Evolutionary conservation across 2,113 vertebrate genomes (phyloP).

Genomic region (Labrus mixtus): DNA sequence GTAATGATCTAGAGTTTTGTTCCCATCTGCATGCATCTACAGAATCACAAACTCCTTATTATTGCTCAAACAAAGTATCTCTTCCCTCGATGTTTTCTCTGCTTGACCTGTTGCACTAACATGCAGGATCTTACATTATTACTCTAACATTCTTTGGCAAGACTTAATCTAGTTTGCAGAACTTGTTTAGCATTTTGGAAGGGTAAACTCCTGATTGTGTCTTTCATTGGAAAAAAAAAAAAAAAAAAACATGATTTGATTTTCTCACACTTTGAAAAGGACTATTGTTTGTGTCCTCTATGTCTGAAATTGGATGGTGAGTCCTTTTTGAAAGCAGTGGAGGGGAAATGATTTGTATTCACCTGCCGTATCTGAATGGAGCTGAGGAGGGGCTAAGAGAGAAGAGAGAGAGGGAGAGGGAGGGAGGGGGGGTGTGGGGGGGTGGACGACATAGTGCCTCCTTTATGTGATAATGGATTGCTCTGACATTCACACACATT

Average conservation of each 20-base stretch:
- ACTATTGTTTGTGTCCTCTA: slow-evolving; percentile 78
- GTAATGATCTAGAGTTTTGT: too few relatives aligned
- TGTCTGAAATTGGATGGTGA: slow-evolving; percentile 78
- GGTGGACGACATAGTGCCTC: slow-evolving; percentile 66
- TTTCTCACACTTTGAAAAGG: slow-evolving; percentile 83
- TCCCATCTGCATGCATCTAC: too few relatives aligned
- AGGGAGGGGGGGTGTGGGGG: too few relatives aligned
- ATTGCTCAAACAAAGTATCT: background rate
- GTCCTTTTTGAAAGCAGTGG: slow-evolving; percentile 77
- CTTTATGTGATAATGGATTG: slow-evolving; percentile 80
- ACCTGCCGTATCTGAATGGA: slow-evolving; percentile 83
- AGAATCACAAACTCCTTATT: background rate
- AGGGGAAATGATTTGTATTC: slow-evolving; percentile 86
- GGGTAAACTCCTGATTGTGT: slow-evolving; percentile 53
- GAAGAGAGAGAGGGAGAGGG: slow-evolving; percentile 5
- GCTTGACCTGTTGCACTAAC: slow-evolving; percentile 5
- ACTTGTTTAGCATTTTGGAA: slow-evolving; percentile 34
- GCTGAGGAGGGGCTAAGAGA: slow-evolving; percentile 66
- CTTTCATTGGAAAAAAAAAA: slow-evolving; percentile 49
- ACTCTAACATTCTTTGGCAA: background rate
- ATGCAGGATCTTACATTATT: background rate
- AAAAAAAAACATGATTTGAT: slow-evolving; percentile 72
- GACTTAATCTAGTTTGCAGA: slow-evolving; percentile 10
- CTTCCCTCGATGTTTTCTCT: background rate
- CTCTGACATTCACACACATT: slow-evolving; percentile 75